Base-by-base conservation (phyloP, 2,888 invertebrate genomes). In the Hybos culiciformis region DNA sequence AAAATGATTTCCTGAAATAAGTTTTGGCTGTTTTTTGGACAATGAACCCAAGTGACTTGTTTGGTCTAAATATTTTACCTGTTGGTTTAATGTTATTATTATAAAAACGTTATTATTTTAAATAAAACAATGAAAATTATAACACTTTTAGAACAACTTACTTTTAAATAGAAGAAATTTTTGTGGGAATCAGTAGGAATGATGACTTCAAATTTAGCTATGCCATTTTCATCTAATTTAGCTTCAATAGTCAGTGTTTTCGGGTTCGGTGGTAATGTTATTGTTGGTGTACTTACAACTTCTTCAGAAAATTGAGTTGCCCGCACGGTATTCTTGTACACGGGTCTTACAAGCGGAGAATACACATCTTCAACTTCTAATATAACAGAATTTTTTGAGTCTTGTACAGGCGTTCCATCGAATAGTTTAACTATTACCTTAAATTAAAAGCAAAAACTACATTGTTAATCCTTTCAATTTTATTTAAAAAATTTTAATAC, bases 361-460 rank as follows among this genome's bases (percentile, higher is more conserved):
- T n/a, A n/a, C n/a, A n/a, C n/a, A n/a, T n/a, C n/a, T 3, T 50
- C 49, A 7, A 63, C 49, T 1, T n/a, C 18, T 3, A 63, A 24
- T 20, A 64, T 69, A 0, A 82, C 72, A 12, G 72, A 69, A 46
- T 75, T 73, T 21, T 67, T 67, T 9, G 70, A 70, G 46, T 76
- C 74, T 47, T 68, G 67, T 2, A 83, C 70, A 1, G 80, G 77
- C 1, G 75, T 70, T 23, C 78, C 78, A 63, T 85, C 83, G 51
- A 83, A 79, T 50, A 78, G 72, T 0, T 75, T 69, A 1, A 84
- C 66, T 68, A 80, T 80, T n/a, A 82, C 63, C 72, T 77, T n/a
- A n/a, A n/a, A n/a, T n/a, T n/a, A n/a, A n/a, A n/a, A n/a, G n/a
- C n/a, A n/a, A n/a, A n/a, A n/a, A n/a, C n/a, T n/a, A n/a, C n/a